phyloP scores from a whole-genome alignment of 2,888 invertebrate species.

The Coelinius sp. region DNA sequence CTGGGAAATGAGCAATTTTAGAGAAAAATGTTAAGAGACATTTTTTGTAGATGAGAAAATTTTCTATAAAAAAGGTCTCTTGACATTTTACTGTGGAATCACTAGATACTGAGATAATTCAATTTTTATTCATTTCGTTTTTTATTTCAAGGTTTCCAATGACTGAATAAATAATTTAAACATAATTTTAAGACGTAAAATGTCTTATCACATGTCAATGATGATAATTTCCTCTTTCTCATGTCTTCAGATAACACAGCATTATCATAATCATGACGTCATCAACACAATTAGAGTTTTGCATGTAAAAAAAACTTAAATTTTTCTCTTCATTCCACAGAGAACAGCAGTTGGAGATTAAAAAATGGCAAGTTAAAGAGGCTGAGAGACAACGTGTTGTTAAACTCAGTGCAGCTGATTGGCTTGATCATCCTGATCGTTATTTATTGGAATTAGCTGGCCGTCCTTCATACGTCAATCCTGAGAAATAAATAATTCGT shows the following conservation, averaged over 20 bases:
- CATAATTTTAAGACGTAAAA: too few relatives aligned
- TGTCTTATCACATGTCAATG: not conserved
- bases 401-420: constrained; percentile 90
- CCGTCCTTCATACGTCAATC: constrained; percentile 83
- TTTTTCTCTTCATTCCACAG: constrained; percentile 71
- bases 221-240: not conserved
- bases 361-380: constrained; percentile 92
- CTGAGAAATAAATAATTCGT: constrained; percentile 61
- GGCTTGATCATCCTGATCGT: constrained; percentile 96
- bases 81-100: too few relatives aligned
- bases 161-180: too few relatives aligned
- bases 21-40: too few relatives aligned
- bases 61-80: too few relatives aligned
- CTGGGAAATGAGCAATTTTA: too few relatives aligned
- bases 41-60: too few relatives aligned
- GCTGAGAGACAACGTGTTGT: constrained; percentile 89
- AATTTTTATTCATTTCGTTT: too few relatives aligned
- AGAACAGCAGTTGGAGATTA: constrained; percentile 89
- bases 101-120: too few relatives aligned
- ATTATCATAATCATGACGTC: constrained; percentile 1
- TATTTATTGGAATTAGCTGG: constrained; percentile 92
- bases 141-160: too few relatives aligned
- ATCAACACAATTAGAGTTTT: not conserved
- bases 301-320: too few relatives aligned
- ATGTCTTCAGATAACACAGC: not conserved